Evolutionary conservation across 2,888 invertebrate genomes (phyloP).

Genomic region (Oegoconia quadripuncta): DNA sequence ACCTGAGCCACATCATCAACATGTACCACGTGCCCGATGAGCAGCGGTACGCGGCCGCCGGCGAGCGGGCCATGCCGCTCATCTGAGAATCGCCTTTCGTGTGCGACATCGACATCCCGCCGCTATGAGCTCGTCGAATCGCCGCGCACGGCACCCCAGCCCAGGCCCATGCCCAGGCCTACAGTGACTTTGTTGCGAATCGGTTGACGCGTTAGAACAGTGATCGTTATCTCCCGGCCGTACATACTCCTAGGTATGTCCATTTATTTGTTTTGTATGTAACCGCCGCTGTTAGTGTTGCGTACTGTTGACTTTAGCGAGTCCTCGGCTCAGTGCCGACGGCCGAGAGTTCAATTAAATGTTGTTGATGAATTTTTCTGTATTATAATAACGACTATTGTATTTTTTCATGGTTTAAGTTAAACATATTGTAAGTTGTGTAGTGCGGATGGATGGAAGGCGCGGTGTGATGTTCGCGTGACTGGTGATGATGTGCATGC

Average conservation of each 20-base stretch:
- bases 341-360: slow-evolving; percentile 61
- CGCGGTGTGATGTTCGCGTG: slow-evolving; percentile 48
- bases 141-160: slow-evolving; percentile 29
- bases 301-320: slow-evolving; percentile 57
- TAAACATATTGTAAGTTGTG: slow-evolving; percentile 68
- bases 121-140: slow-evolving; percentile 77
- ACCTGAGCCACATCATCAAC: slow-evolving; percentile 82
- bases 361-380: slow-evolving; percentile 70
- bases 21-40: slow-evolving; percentile 84
- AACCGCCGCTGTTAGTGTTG: slow-evolving; percentile 60
- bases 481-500: slow-evolving; percentile 63
- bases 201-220: slow-evolving; percentile 58
- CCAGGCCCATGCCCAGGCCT: slow-evolving; percentile 24
- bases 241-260: slow-evolving; percentile 74
- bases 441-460: slow-evolving; percentile 59
- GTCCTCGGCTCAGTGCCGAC: slow-evolving; percentile 41
- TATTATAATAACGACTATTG: slow-evolving; percentile 75
- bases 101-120: slow-evolving; percentile 81
- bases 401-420: slow-evolving; percentile 75
- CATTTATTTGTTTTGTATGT: slow-evolving; percentile 71
- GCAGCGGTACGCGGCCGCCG: slow-evolving; percentile 78
- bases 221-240: slow-evolving; percentile 64
- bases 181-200: slow-evolving; percentile 61
- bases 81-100: slow-evolving; percentile 83
- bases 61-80: slow-evolving; percentile 82